Evolutionary conservation across 1,140 invertebrate species (phyloP), one percentile per base, ranked within the genome.

Genomic region (Dreissena rostriformis): DNA sequence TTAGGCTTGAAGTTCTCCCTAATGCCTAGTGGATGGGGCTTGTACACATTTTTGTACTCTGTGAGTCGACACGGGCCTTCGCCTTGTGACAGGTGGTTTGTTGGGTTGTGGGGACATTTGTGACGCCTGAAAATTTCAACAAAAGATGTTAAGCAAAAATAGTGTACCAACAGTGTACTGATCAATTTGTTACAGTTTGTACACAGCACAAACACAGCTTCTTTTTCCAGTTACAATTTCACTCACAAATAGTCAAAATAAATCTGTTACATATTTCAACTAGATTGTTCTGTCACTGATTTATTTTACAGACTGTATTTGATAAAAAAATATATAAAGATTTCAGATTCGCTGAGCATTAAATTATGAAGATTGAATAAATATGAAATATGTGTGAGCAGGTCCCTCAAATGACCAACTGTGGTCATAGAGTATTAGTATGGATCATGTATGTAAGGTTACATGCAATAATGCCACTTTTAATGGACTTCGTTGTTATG

Each of bases 1-100:
- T 80, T 53, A n/a, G 92, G 92, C 82, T 91, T 92, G 81, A 89
- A 93, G 39, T 75, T 84, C 66, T 91, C 87, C 4, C 88, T 65
- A 7, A 73, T 66, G 7, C 84, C 57, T 7, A 92, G 29, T n/a
- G 90, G 88, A 74, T 92, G 91, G 6, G 88, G 84, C 29, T 88
- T 87, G 88, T 91, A 93, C 67, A 88, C 88, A 51, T 89, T 90
- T 63, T 83, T 89, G 70, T 93, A 93, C 76, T 93, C 92, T 79
- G 93, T 90, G 12, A 92, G 78, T 51, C 84, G 70, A 77, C 90
- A 92, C 17, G 90, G 85, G 26, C 86, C 82, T 29, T 89, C 87
- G 52, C 89, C 88, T 49, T 86, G 86, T 15, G 82, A 78, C 4
- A 90, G 70, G 11, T 89, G 81, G 51, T 84, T 86, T 71, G 84